Conservation (phyloP, 2,888 invertebrate genomes). For the Chrysotoxum bicinctum region DNA sequence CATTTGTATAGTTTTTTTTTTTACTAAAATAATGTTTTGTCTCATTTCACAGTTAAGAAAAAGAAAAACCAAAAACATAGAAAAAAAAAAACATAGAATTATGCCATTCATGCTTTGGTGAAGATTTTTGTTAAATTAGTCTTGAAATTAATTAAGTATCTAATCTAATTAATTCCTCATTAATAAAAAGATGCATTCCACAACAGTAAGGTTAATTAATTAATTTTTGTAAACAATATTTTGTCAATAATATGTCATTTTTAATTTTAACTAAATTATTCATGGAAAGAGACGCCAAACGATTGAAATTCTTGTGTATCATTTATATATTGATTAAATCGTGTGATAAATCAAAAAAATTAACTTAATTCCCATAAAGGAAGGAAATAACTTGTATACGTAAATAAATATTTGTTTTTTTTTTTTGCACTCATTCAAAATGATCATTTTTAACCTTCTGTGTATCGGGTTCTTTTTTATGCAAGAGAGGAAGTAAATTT, state of each 20-base stretch:
- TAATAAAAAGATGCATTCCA: background rate
- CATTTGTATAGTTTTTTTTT: background rate
- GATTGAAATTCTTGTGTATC: background rate
- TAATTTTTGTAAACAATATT: background rate
- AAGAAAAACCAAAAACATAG: too few species aligned
- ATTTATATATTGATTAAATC: background rate
- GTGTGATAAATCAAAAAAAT: background rate
- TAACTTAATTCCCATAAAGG: background rate
- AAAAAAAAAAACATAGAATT: background rate
- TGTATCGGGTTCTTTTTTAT: background rate
- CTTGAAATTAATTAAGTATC: background rate
- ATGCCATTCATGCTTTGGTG: background rate
- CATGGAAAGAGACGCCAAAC: background rate
- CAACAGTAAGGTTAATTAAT: background rate
- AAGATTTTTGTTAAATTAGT: background rate
- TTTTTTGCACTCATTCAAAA: background rate
- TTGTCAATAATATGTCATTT: background rate
- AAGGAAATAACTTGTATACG: background rate
- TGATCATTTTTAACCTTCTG: background rate
- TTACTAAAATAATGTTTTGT: background rate
- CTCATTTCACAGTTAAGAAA: background rate
- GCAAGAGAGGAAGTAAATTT: constrained; percentile 12
- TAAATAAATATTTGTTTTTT: background rate
- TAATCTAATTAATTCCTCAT: background rate
- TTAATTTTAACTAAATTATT: background rate